Evolutionary conservation across 2,797 vertebrate genomes (phyloP), one percentile per base, ranked within the genome.

Genomic region (Peromyscus attwateri): DNA sequence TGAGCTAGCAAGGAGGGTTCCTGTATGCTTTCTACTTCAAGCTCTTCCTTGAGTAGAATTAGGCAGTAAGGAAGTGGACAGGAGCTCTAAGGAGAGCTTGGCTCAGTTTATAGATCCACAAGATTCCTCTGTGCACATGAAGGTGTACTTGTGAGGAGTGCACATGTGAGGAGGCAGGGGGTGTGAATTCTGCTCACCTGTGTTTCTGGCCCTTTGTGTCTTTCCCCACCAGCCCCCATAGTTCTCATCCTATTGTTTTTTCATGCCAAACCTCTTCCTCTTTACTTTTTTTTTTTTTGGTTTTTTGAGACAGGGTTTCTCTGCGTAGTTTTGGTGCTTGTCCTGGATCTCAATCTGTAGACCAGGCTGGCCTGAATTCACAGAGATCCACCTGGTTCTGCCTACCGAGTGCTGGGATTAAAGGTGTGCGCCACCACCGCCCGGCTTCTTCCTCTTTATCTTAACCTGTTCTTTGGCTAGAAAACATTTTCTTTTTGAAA

Each of bases 401-500:
- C 49, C 49, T 52, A 12, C 49, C 49, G 12, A 52, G 49, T 52
- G 49, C 49, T 14, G 49, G 49, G 49, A 52, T 52, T 52, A 52
- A 52, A 52, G 49, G 49, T 52, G 49, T 52, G 49, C 0, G 49
- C 49, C 49, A 52, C 49, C 49, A 52, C 49, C 12, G 13, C 49
- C 49, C 12, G 3, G 49, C 49, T 52, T 25, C 83, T 91, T 94
- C 73, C 19, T 90, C 34, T 95, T 81, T 66, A 73, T 88, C 37
- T 79, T 31, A n/a, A 12, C 21, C 60, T 87, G 25, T 92, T 85
- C 31, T 94, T 91, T 81, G 37, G 73, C 52, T 76, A 96, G 83
- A 83, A 97, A 80, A 87, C 77, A 76, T 25, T 95, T 91, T 81
- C 29, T 96, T 97, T 91, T 87, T 10, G 17, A 93, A 94, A 91